Evolutionary conservation across 2,888 invertebrate genomes (phyloP).

Genomic region (Xylocampa areola): DNA sequence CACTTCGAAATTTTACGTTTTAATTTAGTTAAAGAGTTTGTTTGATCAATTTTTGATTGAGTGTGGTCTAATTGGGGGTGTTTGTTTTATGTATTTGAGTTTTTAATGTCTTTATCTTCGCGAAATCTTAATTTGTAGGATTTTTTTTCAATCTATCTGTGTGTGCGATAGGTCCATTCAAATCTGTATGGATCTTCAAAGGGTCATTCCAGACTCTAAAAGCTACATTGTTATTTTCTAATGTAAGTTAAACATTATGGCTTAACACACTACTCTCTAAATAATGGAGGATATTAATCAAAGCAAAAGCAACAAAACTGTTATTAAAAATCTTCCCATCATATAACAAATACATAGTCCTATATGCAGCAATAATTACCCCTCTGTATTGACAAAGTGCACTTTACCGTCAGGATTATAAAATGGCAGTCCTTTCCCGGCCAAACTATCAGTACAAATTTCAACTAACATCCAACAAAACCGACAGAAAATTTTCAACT

Average conservation of each 20-base stretch:
- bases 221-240: background rate
- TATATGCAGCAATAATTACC: slow-evolving; percentile 60
- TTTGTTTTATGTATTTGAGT: slow-evolving; percentile 14
- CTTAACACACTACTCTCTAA: too few species aligned
- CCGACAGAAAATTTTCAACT: slow-evolving; percentile 26
- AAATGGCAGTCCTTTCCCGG: slow-evolving; percentile 76
- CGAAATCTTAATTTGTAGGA: too few species aligned
- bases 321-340: slow-evolving; percentile 8
- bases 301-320: background rate
- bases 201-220: too few species aligned
- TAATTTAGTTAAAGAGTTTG: slow-evolving; percentile 49
- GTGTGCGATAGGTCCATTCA: too few species aligned
- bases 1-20: slow-evolving; percentile 62
- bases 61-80: slow-evolving; percentile 23
- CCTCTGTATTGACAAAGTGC: slow-evolving; percentile 79
- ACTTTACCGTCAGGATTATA: slow-evolving; percentile 80
- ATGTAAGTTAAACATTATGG: background rate
- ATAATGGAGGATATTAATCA: too few species aligned
- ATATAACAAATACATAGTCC: slow-evolving; percentile 12
- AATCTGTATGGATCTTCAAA: too few species aligned
- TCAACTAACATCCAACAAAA: slow-evolving; percentile 27
- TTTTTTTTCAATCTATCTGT: too few species aligned
- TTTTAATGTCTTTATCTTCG: slow-evolving; percentile 1
- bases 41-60: slow-evolving; percentile 53
- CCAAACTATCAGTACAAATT: slow-evolving; percentile 72